Evolutionary conservation across 2,888 invertebrate genomes (phyloP).

Genomic region (Deilephila porcellus): DNA sequence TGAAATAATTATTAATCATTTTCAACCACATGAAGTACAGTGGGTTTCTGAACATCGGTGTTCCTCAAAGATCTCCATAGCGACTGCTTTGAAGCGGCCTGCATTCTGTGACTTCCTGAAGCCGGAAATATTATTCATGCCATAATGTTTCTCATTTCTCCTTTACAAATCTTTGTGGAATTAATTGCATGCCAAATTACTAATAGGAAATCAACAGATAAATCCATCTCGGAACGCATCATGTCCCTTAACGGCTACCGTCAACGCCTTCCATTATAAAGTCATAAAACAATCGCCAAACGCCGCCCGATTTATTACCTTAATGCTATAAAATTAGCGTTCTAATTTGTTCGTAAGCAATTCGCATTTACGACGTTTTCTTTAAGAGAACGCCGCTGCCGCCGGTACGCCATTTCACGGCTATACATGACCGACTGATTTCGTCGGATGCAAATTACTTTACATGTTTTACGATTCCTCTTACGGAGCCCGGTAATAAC

Average conservation of each 20-base stretch:
- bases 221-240: constrained; percentile 28
- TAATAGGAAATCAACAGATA: not conserved
- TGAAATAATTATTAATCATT: too few species aligned
- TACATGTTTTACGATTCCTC: constrained; percentile 70
- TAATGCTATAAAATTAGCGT: constrained; percentile 78
- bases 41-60: too few species aligned
- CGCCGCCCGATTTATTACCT: constrained; percentile 71
- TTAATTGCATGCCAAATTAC: not conserved
- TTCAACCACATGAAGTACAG: too few species aligned
- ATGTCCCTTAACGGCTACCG: constrained; percentile 63
- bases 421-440: constrained; percentile 60
- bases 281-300: constrained; percentile 69
- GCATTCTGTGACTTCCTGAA: too few species aligned
- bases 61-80: too few species aligned
- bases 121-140: too few species aligned
- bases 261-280: constrained; percentile 68
- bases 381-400: constrained; percentile 53
- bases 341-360: constrained; percentile 76
- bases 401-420: constrained; percentile 77
- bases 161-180: not conserved
- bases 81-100: too few species aligned
- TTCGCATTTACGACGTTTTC: constrained; percentile 71
- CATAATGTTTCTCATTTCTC: too few species aligned
- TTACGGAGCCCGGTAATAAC: constrained; percentile 36
- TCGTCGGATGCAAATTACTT: constrained; percentile 75